Evolutionary conservation across 2,113 vertebrate species (phyloP).

Genomic region (Archocentrus centrarchus): DNA sequence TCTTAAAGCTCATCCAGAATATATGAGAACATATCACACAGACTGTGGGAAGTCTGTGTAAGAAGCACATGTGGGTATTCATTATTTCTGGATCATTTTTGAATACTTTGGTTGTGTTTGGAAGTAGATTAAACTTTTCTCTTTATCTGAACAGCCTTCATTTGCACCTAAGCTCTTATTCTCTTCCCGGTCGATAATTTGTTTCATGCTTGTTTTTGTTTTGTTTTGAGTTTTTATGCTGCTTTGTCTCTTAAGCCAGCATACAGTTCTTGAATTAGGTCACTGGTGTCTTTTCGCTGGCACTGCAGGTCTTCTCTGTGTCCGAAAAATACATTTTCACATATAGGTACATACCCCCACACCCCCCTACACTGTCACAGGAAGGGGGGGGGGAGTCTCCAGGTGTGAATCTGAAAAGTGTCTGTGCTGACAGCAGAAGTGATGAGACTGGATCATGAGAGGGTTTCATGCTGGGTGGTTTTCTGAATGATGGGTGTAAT

Average conservation of each 20-base stretch:
- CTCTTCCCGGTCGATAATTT: constrained; percentile 10
- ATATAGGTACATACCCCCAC: neutral
- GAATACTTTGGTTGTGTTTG: neutral
- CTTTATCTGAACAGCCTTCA: neutral
- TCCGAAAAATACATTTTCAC: neutral
- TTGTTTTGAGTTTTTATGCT: neutral
- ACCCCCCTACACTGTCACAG: neutral
- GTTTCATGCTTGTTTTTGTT: constrained; percentile 3
- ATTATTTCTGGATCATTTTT: neutral
- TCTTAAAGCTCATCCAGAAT: neutral
- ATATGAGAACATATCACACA: too few species aligned
- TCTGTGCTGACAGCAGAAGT: constrained; percentile 36
- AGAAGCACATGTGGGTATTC: neutral
- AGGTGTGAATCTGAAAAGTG: constrained; percentile 1
- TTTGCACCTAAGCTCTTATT: constrained; percentile 15
- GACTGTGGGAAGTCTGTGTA: neutral
- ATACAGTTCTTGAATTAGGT: constrained; percentile 11
- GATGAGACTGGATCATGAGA: constrained; percentile 39
- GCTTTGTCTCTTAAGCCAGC: neutral
- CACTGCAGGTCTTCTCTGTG: neutral
- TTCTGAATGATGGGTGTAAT: constrained; percentile 55
- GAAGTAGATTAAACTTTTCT: neutral
- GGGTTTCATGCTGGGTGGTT: constrained; percentile 41
- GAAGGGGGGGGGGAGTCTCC: constrained; percentile 7
- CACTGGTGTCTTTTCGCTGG: constrained; percentile 3